These are phyloP conservation scores for Cotesia typhae DNA, from an alignment of 1,140 invertebrate genomes.

Conservation along the genomic window DNA sequence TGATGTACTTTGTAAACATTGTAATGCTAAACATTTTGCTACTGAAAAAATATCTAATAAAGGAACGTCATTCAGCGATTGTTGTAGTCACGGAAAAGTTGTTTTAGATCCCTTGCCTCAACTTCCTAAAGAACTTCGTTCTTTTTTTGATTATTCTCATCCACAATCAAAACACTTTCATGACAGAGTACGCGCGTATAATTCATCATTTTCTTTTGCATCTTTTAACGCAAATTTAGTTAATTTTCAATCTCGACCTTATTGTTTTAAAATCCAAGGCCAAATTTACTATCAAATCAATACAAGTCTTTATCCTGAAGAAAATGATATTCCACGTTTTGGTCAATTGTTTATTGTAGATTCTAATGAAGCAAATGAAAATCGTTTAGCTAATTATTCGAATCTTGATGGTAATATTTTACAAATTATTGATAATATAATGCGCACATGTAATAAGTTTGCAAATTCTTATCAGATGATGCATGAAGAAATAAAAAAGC, in stretches of 20 bases:
- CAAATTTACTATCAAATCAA: too few species aligned
- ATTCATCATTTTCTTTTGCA: constrained; percentile 35
- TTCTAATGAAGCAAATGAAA: constrained; percentile 23
- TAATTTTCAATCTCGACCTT: constrained; percentile 20
- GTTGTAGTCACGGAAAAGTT: constrained; percentile 37
- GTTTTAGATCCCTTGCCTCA: constrained; percentile 31
- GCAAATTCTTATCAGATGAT: constrained; percentile 22
- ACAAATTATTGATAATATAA: constrained; percentile 6
- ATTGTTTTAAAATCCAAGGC: too few species aligned
- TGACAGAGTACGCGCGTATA: constrained; percentile 33
- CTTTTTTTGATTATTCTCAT: constrained; percentile 30
- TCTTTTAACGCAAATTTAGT: constrained; percentile 40
- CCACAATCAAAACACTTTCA: constrained; percentile 33
- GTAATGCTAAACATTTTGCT: constrained; percentile 32
- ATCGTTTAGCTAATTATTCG: background rate
- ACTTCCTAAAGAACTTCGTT: constrained; percentile 22
- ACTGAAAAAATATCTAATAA: constrained; percentile 34
- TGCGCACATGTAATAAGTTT: constrained; percentile 17
- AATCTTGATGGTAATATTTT: constrained; percentile 3
- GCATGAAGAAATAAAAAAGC: constrained; percentile 23
- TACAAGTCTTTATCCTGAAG: constrained; percentile 18
- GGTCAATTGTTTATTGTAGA: constrained; percentile 29
- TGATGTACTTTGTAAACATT: too few species aligned
- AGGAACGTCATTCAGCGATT: constrained; percentile 36
- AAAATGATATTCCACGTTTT: constrained; percentile 28